A percentile compares a stretch with the other conserved stretches of the same genome.
Conservation (phyloP, 2,113 vertebrate species). For the Piprites chloris region DNA sequence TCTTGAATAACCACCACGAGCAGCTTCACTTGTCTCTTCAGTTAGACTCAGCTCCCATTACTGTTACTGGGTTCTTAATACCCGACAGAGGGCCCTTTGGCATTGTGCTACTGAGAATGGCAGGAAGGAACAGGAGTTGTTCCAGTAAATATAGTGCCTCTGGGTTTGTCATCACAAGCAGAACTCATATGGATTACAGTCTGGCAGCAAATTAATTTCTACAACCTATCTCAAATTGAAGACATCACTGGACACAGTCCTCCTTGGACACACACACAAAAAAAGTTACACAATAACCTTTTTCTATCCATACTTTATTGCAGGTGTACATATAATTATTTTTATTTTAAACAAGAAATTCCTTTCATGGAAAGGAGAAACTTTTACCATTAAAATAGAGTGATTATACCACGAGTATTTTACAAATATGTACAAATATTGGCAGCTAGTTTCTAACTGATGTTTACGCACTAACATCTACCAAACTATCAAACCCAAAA, state of each 20-base stretch:
- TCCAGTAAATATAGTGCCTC: neutral
- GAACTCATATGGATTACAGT: neutral
- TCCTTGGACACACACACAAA: neutral
- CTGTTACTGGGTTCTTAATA: neutral
- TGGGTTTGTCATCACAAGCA: neutral
- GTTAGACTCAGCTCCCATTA: neutral
- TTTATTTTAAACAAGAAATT: constrained; percentile 47
- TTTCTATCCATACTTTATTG: constrained; percentile 62
- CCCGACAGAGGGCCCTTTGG: neutral
- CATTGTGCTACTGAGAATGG: accelerated
- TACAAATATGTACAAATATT: constrained; percentile 63
- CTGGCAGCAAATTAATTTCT: neutral
- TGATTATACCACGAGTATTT: constrained; percentile 25
- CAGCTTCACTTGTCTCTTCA: neutral
- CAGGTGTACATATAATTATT: constrained; percentile 44
- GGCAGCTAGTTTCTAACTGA: constrained; percentile 52
- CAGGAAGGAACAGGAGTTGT: neutral
- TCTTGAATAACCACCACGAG: neutral
- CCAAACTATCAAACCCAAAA: constrained; percentile 5
- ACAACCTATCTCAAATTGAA: neutral
- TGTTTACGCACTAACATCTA: neutral
- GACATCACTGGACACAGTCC: neutral
- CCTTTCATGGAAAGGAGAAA: constrained; percentile 70
- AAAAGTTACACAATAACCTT: neutral
- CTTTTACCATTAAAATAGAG: constrained; percentile 54